Conservation (phyloP, 1,140 invertebrate genomes). For the Andrena cerasifolii region DNA sequence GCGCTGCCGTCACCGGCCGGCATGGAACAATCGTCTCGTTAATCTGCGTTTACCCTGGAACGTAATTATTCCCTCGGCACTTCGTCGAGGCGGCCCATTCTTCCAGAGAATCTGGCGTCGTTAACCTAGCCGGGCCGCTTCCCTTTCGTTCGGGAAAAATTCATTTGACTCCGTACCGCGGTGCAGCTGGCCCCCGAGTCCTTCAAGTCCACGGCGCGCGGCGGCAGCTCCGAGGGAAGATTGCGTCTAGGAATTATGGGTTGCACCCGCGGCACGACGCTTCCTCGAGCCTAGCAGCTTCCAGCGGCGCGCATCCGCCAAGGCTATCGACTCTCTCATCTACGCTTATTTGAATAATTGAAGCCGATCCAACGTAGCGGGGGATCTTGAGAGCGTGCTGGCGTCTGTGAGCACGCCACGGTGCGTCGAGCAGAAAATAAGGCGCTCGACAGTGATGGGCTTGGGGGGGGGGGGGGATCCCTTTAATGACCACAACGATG, state of each 20-base stretch:
- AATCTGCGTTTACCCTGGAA: slow-evolving; percentile 31
- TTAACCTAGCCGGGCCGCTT: slow-evolving; percentile 6
- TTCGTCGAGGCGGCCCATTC: background rate
- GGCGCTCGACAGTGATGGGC: background rate
- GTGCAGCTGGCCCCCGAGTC: background rate
- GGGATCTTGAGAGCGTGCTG: background rate
- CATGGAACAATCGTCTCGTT: slow-evolving; percentile 43
- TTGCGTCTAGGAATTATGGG: slow-evolving; percentile 51
- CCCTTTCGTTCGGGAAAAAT: slow-evolving; percentile 22
- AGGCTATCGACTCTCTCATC: slow-evolving; percentile 46
- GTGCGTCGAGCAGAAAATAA: background rate
- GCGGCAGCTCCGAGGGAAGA: background rate
- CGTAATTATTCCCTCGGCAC: slow-evolving; percentile 38
- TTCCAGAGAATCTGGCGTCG: slow-evolving; percentile 21
- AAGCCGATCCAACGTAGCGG: slow-evolving; percentile 12
- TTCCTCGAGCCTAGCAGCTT: slow-evolving; percentile 14
- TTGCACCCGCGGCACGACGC: slow-evolving; percentile 22
- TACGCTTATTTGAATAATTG: slow-evolving; percentile 62
- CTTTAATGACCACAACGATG: slow-evolving; percentile 11
- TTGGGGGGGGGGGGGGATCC: background rate
- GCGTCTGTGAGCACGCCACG: too few species aligned
- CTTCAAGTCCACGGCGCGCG: too few species aligned
- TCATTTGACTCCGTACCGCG: slow-evolving; percentile 21
- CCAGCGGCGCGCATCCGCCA: slow-evolving; percentile 3
- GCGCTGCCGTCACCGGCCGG: background rate